Base-by-base conservation (phyloP, 2,113 vertebrate genomes). In the Triplophysa siluroides region DNA sequence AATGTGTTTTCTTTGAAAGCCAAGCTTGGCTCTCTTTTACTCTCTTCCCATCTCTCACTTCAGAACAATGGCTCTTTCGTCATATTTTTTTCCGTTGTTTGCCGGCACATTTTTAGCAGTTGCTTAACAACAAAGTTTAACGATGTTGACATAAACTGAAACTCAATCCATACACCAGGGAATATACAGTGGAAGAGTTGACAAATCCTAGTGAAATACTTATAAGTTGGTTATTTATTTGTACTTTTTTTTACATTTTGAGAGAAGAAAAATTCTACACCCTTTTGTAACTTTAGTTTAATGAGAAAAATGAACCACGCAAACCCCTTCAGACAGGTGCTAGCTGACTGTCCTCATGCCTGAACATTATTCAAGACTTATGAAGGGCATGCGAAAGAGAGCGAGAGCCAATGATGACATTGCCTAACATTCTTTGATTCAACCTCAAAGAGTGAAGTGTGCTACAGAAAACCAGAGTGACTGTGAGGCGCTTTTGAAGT, bases 61-160 rank as follows among this genome's bases (percentile, higher is more conserved):
- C 33, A 33, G 61, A 74, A 78, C 82, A 83, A 84, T 56, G 79
- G 56, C 24, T 21, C 74, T 78, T 84, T 81, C 38, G 81, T 67
- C 19, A 67, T 60, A 56, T 19, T 80, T 72, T 80, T 77, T 84
- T 78, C 62, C 74, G 26, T 12, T 50, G 69, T 58, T 63, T 65
- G 78, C 38, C 45, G 73, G 75, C 72, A 70, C 18, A 23, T 79
- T 60, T 45, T n/a, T 8, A 67, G 52, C n/a, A 60, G 54, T 41
- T 29, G 23, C 52, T 72, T n/a, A 73, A 60, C 54, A 60, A 58
- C 11, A 29, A 58, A 23, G 21, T 72, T 58, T 21, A 58, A 41
- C 8, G 12, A n/a, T 23, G 52, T 12, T 41, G n/a, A 73, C 68
- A 60, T 16, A 54, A 58, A 23, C 29, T 43, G 52, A 41, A 73